A percentile compares a stretch with the other conserved stretches of the same genome.
These are phyloP conservation scores for Agonopterix subpropinquella DNA, from an alignment of 2,888 invertebrate species.

Conservation along the genomic window DNA sequence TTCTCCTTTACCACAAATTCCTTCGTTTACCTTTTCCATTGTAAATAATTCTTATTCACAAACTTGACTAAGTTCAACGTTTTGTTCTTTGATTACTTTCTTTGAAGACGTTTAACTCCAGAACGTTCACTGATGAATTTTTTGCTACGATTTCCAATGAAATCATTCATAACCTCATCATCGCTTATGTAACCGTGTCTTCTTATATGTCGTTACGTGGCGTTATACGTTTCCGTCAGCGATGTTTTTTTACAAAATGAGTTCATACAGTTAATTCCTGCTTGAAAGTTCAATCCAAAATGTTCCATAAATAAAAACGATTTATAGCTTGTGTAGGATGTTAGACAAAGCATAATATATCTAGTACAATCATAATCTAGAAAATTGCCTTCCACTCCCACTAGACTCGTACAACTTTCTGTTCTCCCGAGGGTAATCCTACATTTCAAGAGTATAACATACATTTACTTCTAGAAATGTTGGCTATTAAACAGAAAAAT, in stretches of 20 bases:
- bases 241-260: no score
- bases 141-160: no score
- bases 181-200: no score
- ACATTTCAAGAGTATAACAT: slow-evolving; percentile 7
- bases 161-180: no score
- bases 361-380: not conserved
- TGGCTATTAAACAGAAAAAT: not conserved
- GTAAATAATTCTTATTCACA: not conserved
- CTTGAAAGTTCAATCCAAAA: no score
- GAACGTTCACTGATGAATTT: not conserved
- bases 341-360: no score
- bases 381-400: slow-evolving; percentile 3
- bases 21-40: slow-evolving; percentile 3
- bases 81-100: not conserved
- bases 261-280: no score
- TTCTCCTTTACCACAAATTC: slow-evolving; percentile 15
- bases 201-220: no score
- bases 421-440: slow-evolving; percentile 6
- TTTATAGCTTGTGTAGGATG: no score
- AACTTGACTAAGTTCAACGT: slow-evolving; percentile 1
- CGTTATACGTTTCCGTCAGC: no score
- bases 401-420: not conserved
- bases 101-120: not conserved
- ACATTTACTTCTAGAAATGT: slow-evolving; percentile 7
- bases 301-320: no score